Conservation (phyloP, 2,888 invertebrate genomes). For the Galerucella pusilla region DNA sequence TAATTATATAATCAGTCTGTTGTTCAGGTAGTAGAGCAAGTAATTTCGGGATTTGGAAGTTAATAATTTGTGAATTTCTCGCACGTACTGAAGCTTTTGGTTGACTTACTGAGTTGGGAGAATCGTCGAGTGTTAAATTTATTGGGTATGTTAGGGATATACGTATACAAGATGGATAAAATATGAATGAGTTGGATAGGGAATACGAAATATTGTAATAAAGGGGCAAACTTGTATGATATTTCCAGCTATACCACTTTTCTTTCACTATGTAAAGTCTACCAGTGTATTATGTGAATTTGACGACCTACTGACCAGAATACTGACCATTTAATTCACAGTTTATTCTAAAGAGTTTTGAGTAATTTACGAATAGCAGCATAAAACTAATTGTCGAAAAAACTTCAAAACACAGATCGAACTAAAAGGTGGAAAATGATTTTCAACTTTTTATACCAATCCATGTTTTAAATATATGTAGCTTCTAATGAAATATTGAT, state of each 20-base stretch:
- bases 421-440: too few relatives aligned
- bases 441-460: too few relatives aligned
- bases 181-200: conserved; percentile 4
- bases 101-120: conserved; percentile 28
- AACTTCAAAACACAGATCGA: too few relatives aligned
- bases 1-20: conserved; percentile 33
- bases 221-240: not conserved
- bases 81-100: conserved; percentile 29
- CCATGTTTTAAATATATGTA: too few relatives aligned
- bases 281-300: not conserved
- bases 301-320: too few relatives aligned
- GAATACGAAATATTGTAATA: conserved; percentile 1
- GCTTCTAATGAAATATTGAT: too few relatives aligned
- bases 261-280: not conserved
- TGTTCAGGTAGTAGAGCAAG: conserved; percentile 27
- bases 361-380: too few relatives aligned
- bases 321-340: too few relatives aligned
- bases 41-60: conserved; percentile 32
- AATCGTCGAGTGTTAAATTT: conserved; percentile 28
- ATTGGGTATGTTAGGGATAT: conserved; percentile 22
- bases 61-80: conserved; percentile 34
- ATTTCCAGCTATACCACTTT: not conserved
- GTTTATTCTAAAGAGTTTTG: too few relatives aligned
- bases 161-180: conserved; percentile 16
- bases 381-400: too few relatives aligned